These are phyloP conservation scores for Mimumesa dahlbomi DNA, from an alignment of 2,888 invertebrate species.

Conservation along the genomic window DNA sequence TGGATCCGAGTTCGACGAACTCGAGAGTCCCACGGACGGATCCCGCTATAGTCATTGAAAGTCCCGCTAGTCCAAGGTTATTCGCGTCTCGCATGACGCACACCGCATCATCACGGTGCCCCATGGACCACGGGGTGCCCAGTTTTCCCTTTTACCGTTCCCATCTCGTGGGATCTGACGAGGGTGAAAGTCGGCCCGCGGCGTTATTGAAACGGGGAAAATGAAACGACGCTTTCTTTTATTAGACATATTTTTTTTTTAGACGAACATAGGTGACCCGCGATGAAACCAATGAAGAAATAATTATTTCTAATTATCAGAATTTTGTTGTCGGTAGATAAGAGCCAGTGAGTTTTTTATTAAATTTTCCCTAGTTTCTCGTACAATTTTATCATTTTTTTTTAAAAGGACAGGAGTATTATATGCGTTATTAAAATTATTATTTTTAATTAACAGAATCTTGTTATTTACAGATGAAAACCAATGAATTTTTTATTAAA, in stretches of 20 bases:
- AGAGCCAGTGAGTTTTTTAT: no score
- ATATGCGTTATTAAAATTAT: no score
- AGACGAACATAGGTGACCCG: constrained; percentile 58
- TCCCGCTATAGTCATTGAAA: constrained; percentile 42
- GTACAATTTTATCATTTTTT: no score
- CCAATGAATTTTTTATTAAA: no score
- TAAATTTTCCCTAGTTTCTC: no score
- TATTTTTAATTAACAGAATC: no score
- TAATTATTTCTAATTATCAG: no score
- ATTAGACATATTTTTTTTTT: constrained; percentile 19
- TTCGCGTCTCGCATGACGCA: constrained; percentile 45
- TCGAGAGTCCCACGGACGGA: constrained; percentile 4
- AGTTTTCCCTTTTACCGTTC: constrained; percentile 54
- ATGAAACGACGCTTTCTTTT: constrained; percentile 21
- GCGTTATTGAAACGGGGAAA: constrained; percentile 48
- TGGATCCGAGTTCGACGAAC: constrained; percentile 15
- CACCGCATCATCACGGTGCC: constrained; percentile 44
- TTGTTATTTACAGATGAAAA: no score
- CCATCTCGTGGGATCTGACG: constrained; percentile 24
- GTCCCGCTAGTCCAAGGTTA: constrained; percentile 60
- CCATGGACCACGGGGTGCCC: constrained; percentile 44
- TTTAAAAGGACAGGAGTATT: no score
- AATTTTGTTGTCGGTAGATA: no score
- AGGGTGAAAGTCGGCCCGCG: constrained; percentile 40
- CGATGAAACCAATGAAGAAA: no score